These are phyloP conservation scores for Erpornis zantholeuca DNA, from an alignment of 2,113 vertebrate species.

Conservation along the genomic window DNA sequence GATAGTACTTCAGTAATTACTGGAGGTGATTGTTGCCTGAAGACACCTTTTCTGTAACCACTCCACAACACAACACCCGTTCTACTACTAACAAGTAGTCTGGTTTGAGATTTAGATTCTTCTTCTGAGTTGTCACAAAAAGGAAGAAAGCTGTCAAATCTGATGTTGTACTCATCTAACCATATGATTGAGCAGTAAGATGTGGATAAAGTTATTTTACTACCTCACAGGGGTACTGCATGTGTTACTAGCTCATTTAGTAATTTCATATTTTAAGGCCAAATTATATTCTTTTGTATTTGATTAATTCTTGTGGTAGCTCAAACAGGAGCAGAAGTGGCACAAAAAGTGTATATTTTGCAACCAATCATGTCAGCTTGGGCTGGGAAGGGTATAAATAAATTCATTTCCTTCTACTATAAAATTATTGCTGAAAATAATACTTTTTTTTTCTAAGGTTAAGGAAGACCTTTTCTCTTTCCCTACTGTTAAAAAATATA, in stretches of 20 bases:
- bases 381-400: background rate
- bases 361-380: background rate
- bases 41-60: slow-evolving; percentile 19
- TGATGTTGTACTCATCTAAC: background rate
- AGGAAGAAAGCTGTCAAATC: background rate
- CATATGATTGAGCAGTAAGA: background rate
- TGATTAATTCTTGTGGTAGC: background rate
- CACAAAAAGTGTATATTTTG: background rate
- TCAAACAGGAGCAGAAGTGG: background rate
- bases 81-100: slow-evolving; percentile 12
- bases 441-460: background rate
- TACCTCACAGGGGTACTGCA: background rate
- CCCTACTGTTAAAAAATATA: background rate
- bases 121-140: background rate
- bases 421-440: slow-evolving; percentile 65
- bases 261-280: background rate
- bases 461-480: slow-evolving; percentile 33
- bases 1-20: background rate
- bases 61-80: background rate
- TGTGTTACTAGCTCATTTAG: background rate
- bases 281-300: background rate
- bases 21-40: background rate
- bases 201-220: background rate
- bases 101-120: background rate
- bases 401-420: background rate